These are phyloP conservation scores for Heterodera filipjevi DNA, from an alignment of 2,888 invertebrate genomes.

Conservation along the genomic window DNA sequence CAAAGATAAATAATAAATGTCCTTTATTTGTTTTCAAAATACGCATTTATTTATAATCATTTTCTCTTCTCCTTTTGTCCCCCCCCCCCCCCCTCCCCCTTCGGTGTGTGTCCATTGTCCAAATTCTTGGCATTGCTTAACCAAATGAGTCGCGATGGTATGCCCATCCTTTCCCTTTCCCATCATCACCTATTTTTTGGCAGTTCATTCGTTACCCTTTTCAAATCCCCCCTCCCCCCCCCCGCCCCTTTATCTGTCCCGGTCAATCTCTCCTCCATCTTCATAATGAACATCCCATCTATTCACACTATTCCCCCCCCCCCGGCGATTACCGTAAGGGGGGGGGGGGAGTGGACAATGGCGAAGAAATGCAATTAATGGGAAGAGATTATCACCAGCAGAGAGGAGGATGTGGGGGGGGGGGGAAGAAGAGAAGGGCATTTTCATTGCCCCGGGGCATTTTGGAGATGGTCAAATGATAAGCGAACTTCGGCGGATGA, in stretches of 20 bases:
- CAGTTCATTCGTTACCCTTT: neutral
- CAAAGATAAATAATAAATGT: no score
- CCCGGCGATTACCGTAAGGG: neutral
- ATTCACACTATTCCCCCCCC: conserved; percentile 12
- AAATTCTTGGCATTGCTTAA: neutral
- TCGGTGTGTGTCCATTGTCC: neutral
- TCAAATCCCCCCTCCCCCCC: neutral
- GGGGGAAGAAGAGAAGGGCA: neutral
- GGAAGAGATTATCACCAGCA: conserved; percentile 8
- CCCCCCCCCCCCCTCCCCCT: neutral
- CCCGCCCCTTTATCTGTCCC: neutral
- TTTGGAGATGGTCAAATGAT: conserved; percentile 8
- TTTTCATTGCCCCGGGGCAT: conserved; percentile 2
- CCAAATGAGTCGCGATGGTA: neutral
- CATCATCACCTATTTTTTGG: neutral
- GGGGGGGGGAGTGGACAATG: neutral
- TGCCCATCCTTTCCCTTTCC: neutral
- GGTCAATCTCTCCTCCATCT: neutral
- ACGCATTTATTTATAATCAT: no score
- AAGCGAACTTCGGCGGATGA: neutral
- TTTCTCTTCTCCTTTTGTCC: neutral
- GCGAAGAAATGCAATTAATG: neutral
- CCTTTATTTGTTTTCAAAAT: no score
- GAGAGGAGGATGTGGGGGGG: neutral
- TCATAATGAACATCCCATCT: conserved; percentile 16